phyloP scores from a whole-genome alignment of 1,140 invertebrate species.

The Bombus consobrinus region DNA sequence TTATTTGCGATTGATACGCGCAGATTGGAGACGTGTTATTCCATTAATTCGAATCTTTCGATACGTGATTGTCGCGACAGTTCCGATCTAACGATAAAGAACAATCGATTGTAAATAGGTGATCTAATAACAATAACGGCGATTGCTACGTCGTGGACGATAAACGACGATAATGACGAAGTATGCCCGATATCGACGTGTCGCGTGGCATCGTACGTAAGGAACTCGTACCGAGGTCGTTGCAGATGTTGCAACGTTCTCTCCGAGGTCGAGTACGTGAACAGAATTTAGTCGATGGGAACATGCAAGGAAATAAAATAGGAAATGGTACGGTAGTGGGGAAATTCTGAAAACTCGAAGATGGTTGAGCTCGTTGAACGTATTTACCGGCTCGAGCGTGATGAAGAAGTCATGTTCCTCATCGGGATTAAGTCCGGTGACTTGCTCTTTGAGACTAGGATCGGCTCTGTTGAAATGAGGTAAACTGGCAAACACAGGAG shows the following conservation, averaged over 20 bases:
- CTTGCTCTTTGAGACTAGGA: slow-evolving; percentile 80
- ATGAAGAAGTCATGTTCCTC: slow-evolving; percentile 85
- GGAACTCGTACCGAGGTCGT: neutral
- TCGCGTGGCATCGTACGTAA: neutral
- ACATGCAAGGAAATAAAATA: neutral
- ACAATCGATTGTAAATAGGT: neutral
- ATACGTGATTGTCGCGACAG: neutral
- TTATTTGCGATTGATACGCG: neutral
- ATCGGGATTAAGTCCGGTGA: slow-evolving; percentile 85
- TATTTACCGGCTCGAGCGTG: slow-evolving; percentile 86
- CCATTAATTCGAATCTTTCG: neutral
- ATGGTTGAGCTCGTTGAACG: neutral
- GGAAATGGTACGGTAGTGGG: neutral
- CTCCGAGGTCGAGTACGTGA: neutral
- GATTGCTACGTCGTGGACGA: neutral
- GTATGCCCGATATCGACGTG: neutral
- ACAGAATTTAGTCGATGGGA: neutral
- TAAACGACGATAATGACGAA: neutral
- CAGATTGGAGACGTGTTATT: neutral
- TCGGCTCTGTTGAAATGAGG: slow-evolving; percentile 89
- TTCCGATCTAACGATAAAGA: neutral
- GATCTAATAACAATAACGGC: neutral
- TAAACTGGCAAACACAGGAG: slow-evolving; percentile 87
- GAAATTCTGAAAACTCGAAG: neutral
- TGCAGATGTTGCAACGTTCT: neutral